Percentiles rank a stretch among this genome's conserved stretches.
phyloP scores from a whole-genome alignment of 2,797 vertebrate genomes.

The Mastacembelus armatus region DNA sequence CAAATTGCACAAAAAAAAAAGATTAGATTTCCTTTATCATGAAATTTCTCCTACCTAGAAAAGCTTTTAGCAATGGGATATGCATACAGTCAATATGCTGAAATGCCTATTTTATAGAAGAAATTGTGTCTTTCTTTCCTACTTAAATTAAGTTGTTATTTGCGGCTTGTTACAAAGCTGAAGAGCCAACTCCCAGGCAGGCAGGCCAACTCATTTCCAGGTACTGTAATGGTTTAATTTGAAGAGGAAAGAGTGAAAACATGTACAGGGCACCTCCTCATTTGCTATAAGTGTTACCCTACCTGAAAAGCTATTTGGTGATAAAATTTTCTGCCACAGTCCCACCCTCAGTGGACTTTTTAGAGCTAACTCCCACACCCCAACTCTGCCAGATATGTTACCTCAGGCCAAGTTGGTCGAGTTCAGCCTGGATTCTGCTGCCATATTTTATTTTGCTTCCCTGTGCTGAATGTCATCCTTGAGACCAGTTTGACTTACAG shows the following conservation, averaged over 20 bases:
- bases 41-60: conserved; percentile 17
- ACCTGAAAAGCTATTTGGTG: conserved; percentile 32
- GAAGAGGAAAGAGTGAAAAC: conserved; percentile 43
- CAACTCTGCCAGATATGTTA: conserved; percentile 3
- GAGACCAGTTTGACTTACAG: conserved; percentile 14
- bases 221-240: conserved; percentile 34
- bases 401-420: conserved; percentile 7
- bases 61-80: conserved; percentile 42
- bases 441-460: background rate
- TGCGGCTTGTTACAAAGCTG: conserved; percentile 63
- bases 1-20: too few species aligned
- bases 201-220: conserved; percentile 20
- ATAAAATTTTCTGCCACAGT: conserved; percentile 1
- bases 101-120: conserved; percentile 43
- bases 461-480: conserved; percentile 34
- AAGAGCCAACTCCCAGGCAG: conserved; percentile 52
- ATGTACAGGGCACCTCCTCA: conserved; percentile 37
- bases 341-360: background rate
- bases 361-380: background rate
- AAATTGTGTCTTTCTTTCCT: conserved; percentile 54
- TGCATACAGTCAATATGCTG: conserved; percentile 39
- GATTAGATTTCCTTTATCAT: conserved; percentile 7
- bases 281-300: conserved; percentile 42
- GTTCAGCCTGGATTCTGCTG: conserved; percentile 2
- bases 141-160: conserved; percentile 51